These are phyloP conservation scores for Colossoma macropomum DNA, from an alignment of 2,113 vertebrate genomes.

Conservation along the genomic window DNA sequence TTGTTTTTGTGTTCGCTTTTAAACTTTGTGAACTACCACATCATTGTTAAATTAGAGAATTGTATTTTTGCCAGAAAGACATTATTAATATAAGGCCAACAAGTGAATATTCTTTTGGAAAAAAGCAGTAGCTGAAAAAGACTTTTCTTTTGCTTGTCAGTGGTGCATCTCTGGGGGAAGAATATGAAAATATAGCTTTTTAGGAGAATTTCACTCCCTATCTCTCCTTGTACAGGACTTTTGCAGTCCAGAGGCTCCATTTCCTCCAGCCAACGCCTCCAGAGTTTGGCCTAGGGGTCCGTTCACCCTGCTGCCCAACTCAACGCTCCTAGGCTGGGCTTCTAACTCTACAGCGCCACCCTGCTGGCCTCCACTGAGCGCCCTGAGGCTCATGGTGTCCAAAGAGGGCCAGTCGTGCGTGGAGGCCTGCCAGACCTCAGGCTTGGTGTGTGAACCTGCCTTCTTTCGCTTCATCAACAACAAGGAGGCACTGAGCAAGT, in stretches of 20 bases:
- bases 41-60: no score
- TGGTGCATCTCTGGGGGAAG: no score
- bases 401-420: constrained; percentile 83
- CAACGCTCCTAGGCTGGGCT: constrained; percentile 84
- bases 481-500: constrained; percentile 88
- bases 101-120: no score
- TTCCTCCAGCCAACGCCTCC: constrained; percentile 71
- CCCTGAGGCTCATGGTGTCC: constrained; percentile 83
- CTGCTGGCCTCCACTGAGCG: constrained; percentile 87
- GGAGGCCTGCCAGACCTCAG: constrained; percentile 78
- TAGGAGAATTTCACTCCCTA: background rate
- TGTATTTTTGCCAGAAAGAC: no score
- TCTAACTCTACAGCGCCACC: constrained; percentile 64
- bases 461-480: constrained; percentile 93
- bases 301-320: constrained; percentile 79
- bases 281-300: constrained; percentile 69
- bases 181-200: no score
- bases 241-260: constrained; percentile 70
- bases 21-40: no score
- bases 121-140: no score
- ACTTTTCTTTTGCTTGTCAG: no score
- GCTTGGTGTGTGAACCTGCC: constrained; percentile 90
- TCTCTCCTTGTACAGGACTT: constrained; percentile 82
- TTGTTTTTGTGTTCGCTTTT: no score
- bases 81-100: no score